Evolutionary conservation across 2,888 invertebrate species (phyloP).

Genomic region (Vesta saturnalis): DNA sequence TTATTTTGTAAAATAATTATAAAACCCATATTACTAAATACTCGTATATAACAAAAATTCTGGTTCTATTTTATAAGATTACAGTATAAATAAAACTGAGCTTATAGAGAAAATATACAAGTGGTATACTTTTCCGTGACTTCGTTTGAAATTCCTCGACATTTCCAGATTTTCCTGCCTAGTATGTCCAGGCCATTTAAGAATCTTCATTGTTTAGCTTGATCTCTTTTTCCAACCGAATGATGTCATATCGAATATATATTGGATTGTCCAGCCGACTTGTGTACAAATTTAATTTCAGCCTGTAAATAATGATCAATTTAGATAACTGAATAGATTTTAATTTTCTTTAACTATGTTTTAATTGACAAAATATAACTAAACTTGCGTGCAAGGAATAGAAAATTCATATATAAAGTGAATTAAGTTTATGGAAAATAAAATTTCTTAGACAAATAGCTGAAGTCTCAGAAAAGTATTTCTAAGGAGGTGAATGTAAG

Average conservation of each 20-base stretch:
- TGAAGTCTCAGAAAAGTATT: slow-evolving; percentile 23
- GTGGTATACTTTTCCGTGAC: slow-evolving; percentile 2
- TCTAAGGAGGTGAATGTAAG: slow-evolving; percentile 34
- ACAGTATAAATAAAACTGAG: neutral
- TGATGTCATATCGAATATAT: neutral
- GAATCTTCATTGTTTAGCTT: neutral
- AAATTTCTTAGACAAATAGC: neutral
- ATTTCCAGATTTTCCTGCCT: slow-evolving; percentile 12
- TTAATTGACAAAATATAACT: no score
- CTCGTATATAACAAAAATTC: neutral
- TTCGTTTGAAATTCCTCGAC: slow-evolving; percentile 9
- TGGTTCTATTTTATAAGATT: neutral
- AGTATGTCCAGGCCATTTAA: neutral
- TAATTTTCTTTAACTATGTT: no score
- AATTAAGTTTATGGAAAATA: neutral
- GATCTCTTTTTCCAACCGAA: neutral
- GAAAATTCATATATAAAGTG: no score
- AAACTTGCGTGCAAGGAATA: no score
- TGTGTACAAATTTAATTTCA: no score
- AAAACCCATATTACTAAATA: neutral
- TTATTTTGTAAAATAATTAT: no score
- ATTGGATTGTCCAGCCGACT: neutral
- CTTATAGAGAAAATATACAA: slow-evolving; percentile 7
- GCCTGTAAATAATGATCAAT: no score
- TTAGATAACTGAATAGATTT: no score